Conservation (phyloP, 2,888 invertebrate genomes). For the Globia sparganii region DNA sequence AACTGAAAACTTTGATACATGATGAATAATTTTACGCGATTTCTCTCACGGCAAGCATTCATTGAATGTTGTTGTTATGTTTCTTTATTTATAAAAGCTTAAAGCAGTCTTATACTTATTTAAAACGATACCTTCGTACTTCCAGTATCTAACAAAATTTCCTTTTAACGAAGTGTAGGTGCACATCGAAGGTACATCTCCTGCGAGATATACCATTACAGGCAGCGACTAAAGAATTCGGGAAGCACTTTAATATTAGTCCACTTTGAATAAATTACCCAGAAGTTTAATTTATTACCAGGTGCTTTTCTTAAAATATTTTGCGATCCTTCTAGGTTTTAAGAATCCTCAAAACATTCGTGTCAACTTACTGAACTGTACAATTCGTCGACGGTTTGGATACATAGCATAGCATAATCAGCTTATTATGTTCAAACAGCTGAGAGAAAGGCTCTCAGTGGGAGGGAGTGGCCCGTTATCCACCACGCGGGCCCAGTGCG, state of each 20-base stretch:
- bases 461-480: neutral
- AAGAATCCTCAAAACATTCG: neutral
- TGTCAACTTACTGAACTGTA: neutral
- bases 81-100: neutral
- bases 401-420: neutral
- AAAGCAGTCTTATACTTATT: neutral
- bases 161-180: neutral
- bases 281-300: conserved; percentile 19
- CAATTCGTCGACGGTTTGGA: neutral
- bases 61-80: neutral
- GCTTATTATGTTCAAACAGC: neutral
- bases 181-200: neutral
- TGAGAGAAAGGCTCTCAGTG: neutral
- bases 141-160: neutral
- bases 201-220: neutral
- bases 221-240: conserved; percentile 12
- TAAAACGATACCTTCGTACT: neutral
- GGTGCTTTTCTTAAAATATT: neutral
- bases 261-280: conserved; percentile 38
- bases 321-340: neutral
- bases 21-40: neutral
- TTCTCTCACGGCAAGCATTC: neutral
- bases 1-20: neutral
- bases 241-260: conserved; percentile 45
- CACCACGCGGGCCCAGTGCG: neutral